Evolutionary conservation across 2,888 invertebrate species (phyloP).

Genomic region (Pomacea canaliculata): DNA sequence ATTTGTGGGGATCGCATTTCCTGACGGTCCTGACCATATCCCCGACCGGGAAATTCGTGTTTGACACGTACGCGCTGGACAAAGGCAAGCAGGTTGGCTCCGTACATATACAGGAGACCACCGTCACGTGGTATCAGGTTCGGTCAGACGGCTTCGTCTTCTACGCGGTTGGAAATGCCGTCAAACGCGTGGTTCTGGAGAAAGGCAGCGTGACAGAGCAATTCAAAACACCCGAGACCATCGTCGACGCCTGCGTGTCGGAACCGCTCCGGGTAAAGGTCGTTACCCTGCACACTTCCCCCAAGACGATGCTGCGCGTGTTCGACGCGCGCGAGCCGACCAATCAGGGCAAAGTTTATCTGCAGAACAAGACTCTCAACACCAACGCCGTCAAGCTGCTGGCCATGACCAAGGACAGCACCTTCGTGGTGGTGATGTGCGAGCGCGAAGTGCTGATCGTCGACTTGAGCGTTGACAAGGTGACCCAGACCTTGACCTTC

Average conservation of each 20-base stretch:
- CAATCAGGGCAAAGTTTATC: background rate
- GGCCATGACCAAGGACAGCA: conserved; percentile 17
- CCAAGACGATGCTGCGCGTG: conserved; percentile 9
- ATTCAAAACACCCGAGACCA: conserved; percentile 9
- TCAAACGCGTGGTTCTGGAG: conserved; percentile 28
- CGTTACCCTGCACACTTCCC: conserved; percentile 19
- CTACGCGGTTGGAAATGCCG: conserved; percentile 14
- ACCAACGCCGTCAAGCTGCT: conserved; percentile 2
- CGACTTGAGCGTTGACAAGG: conserved; percentile 13
- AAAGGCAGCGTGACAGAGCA: conserved; percentile 20
- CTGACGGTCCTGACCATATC: conserved; percentile 16
- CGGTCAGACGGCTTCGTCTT: conserved; percentile 20
- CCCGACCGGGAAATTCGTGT: background rate
- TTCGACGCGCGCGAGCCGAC: conserved; percentile 20
- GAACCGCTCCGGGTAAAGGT: conserved; percentile 9
- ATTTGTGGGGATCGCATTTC: conserved; percentile 26
- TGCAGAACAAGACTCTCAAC: conserved; percentile 15
- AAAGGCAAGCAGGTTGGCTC: conserved; percentile 27
- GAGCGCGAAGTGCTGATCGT: conserved; percentile 24
- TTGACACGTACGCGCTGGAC: conserved; percentile 25
- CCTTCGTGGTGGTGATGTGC: conserved; percentile 8
- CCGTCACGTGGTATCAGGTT: conserved; percentile 31
- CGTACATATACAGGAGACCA: conserved; percentile 14
- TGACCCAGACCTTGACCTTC: conserved; percentile 16
- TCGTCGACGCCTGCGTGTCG: conserved; percentile 28